These are phyloP conservation scores for Drosophila mimetica DNA, from an alignment of 2,888 invertebrate species.

Conservation along the genomic window DNA sequence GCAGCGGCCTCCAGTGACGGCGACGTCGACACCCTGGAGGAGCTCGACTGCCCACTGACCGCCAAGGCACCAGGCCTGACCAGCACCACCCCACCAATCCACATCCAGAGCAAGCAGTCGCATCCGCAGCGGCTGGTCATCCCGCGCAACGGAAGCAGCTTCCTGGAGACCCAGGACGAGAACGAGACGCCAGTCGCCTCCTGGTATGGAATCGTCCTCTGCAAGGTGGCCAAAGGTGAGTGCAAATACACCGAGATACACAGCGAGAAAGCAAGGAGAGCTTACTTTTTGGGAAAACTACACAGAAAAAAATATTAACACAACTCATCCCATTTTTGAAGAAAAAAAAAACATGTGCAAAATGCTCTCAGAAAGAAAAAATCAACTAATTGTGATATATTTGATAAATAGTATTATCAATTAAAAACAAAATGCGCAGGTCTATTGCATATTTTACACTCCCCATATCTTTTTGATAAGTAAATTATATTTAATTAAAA, in stretches of 20 bases:
- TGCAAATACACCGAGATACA: no score
- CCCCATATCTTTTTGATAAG: neutral
- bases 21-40: constrained; percentile 58
- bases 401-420: neutral
- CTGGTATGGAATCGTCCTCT: constrained; percentile 89
- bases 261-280: no score
- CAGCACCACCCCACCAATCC: neutral
- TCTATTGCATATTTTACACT: neutral
- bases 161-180: constrained; percentile 81
- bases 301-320: no score
- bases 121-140: constrained; percentile 47
- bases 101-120: neutral
- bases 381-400: no score
- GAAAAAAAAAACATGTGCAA: neutral
- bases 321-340: no score
- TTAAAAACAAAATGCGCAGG: neutral
- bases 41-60: constrained; percentile 59
- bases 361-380: neutral
- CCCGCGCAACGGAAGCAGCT: constrained; percentile 68
- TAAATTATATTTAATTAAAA: neutral
- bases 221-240: constrained; percentile 87
- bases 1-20: constrained; percentile 43
- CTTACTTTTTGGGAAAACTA: no score
- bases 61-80: constrained; percentile 30
- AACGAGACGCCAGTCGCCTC: constrained; percentile 82